Percentiles rank a stretch among this genome's conserved stretches.
phyloP scores from a whole-genome alignment of 2,797 vertebrate species.

The Peromyscus nudipes region DNA sequence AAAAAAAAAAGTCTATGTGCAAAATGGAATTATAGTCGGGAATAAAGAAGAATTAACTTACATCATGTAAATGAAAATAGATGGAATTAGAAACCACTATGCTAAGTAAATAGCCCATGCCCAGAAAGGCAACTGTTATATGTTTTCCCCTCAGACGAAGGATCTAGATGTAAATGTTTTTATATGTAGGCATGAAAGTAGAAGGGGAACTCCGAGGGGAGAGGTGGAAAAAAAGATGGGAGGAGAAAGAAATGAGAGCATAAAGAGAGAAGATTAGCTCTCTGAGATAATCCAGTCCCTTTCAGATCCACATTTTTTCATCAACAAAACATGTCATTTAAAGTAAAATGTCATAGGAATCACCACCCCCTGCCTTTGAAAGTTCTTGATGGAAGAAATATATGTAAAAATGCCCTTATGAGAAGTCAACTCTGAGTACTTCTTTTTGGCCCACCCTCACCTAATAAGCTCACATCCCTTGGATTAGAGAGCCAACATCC shows the following conservation, averaged over 20 bases:
- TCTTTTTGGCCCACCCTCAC: background rate
- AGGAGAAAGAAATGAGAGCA: background rate
- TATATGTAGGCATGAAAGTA: background rate
- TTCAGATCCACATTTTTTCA: background rate
- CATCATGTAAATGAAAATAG: background rate
- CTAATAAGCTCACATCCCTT: background rate
- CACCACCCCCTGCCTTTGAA: background rate
- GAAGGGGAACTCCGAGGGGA: background rate
- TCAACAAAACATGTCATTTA: background rate
- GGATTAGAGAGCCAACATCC: background rate
- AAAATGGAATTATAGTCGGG: background rate
- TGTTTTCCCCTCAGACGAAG: background rate
- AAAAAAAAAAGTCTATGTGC: background rate
- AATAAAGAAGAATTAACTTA: background rate
- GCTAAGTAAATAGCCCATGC: background rate
- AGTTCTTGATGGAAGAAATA: background rate
- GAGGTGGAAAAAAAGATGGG: background rate
- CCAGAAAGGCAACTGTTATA: background rate
- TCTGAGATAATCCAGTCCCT: background rate
- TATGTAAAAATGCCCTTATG: background rate
- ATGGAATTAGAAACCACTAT: background rate
- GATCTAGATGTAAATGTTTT: background rate
- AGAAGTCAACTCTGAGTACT: background rate
- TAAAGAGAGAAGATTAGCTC: background rate
- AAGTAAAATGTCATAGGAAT: background rate